phyloP scores from a whole-genome alignment of 1,140 invertebrate species.

The Mamestra configurata region DNA sequence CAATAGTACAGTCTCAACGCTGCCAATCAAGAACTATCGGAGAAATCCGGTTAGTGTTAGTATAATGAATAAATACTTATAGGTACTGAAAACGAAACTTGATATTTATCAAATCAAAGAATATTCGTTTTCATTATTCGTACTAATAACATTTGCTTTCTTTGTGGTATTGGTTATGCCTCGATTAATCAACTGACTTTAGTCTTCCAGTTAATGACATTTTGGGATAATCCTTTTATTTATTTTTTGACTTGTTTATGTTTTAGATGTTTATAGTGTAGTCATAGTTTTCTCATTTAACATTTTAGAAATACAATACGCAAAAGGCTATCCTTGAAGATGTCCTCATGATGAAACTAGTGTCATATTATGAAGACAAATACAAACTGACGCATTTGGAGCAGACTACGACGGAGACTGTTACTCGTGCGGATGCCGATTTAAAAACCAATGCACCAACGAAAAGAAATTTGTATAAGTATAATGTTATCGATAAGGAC shows the following conservation, averaged over 20 bases:
- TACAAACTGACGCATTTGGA: conserved; percentile 59
- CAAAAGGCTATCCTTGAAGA: conserved; percentile 61
- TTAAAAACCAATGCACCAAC: background rate
- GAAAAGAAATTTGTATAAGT: conserved; percentile 1
- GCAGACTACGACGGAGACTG: conserved; percentile 17
- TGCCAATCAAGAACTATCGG: background rate
- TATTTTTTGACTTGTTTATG: too few species aligned
- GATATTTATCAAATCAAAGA: too few species aligned
- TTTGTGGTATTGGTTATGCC: too few species aligned
- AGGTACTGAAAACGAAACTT: too few species aligned
- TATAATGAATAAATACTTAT: too few species aligned
- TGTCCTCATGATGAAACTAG: conserved; percentile 72
- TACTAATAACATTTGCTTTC: too few species aligned
- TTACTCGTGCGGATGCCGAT: background rate
- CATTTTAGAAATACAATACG: conserved; percentile 51
- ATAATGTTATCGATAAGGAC: conserved; percentile 22
- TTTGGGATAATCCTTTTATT: too few species aligned
- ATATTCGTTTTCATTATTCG: too few species aligned
- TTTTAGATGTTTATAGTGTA: too few species aligned
- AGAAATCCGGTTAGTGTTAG: conserved; percentile 46
- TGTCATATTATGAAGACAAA: conserved; percentile 75
- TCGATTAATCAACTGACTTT: too few species aligned
- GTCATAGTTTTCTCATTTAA: too few species aligned
- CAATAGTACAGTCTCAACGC: background rate
- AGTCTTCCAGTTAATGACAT: too few species aligned